A percentile compares a stretch with the other conserved stretches of the same genome.
Evolutionary conservation across 2,797 vertebrate genomes (phyloP).

Genomic region (Chromobotia macracanthus): DNA sequence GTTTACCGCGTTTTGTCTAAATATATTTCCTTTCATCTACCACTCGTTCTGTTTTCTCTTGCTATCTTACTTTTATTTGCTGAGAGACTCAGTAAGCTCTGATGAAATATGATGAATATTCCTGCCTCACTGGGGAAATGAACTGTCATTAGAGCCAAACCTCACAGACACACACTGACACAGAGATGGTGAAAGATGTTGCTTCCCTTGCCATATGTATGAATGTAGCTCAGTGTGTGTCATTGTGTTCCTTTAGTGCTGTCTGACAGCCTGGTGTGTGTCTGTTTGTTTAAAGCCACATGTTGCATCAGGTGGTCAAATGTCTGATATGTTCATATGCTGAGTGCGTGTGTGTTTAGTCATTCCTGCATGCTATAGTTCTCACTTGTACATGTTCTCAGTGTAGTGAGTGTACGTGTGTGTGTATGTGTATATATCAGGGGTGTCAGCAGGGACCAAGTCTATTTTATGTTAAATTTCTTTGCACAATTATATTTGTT

Average conservation of each 20-base stretch:
- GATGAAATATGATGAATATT: constrained; percentile 18
- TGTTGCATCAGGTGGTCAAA: background rate
- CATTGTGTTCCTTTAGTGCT: background rate
- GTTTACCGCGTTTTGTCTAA: constrained; percentile 5
- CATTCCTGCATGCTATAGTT: background rate
- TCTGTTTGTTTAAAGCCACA: constrained; percentile 17
- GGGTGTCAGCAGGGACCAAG: too few relatives aligned
- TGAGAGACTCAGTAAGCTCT: background rate
- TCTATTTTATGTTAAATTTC: too few relatives aligned
- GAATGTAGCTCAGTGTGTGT: constrained; percentile 18
- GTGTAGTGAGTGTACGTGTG: background rate
- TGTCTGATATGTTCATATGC: background rate
- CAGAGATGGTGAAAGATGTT: background rate
- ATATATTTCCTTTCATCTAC: constrained; percentile 31
- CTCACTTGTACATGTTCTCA: background rate
- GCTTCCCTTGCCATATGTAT: background rate
- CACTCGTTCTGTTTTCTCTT: constrained; percentile 1
- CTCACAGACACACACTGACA: constrained; percentile 4
- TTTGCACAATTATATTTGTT: too few relatives aligned
- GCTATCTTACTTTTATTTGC: constrained; percentile 12
- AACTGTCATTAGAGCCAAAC: constrained; percentile 21
- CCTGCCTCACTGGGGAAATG: constrained; percentile 5
- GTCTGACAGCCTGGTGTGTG: constrained; percentile 17
- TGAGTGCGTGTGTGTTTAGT: background rate
- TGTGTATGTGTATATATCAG: constrained; percentile 21